Conservation (phyloP, 37 sponge, comb jelly and placozoan genomes). For the Beroe ovata region DNA sequence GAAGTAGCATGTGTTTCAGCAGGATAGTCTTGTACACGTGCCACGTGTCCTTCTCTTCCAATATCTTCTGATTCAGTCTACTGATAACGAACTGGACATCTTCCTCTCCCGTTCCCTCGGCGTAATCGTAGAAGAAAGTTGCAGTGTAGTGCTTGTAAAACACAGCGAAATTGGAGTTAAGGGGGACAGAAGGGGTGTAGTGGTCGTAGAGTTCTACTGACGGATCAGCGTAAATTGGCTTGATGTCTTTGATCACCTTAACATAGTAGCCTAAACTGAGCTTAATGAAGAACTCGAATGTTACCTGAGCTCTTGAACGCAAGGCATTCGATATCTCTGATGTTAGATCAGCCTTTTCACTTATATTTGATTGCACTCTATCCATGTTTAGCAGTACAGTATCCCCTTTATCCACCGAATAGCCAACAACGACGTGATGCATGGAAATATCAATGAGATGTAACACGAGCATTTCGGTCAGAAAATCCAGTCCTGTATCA, state of each 20-base stretch:
- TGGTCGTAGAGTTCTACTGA: slow-evolving; percentile 10
- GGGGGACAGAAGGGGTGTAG: not conserved
- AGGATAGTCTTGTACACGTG: not conserved
- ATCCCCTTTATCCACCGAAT: slow-evolving; percentile 14
- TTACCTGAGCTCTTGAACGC: not conserved
- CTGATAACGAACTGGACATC: slow-evolving; percentile 1
- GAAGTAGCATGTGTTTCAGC: slow-evolving; percentile 37
- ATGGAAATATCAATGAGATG: slow-evolving; percentile 11
- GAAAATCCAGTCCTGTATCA: slow-evolving; percentile 30
- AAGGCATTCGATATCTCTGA: not conserved
- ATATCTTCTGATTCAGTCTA: slow-evolving; percentile 14
- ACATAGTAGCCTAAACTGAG: slow-evolving; percentile 15
- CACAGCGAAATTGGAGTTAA: slow-evolving; percentile 44
- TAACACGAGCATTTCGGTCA: slow-evolving; percentile 8
- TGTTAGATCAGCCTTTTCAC: not conserved
- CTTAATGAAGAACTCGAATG: slow-evolving; percentile 10
- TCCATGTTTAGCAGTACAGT: slow-evolving; percentile 12
- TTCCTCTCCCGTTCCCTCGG: not conserved
- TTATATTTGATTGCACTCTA: not conserved
- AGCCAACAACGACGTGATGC: slow-evolving; percentile 17
- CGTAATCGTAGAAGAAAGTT: slow-evolving; percentile 52
- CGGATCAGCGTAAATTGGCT: slow-evolving; percentile 44
- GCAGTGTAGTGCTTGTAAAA: slow-evolving; percentile 48
- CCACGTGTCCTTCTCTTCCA: not conserved
- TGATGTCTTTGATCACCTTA: slow-evolving; percentile 41